These are phyloP conservation scores for Lepidotrigona ventralis DNA, from an alignment of 1,140 invertebrate genomes.

Conservation along the genomic window DNA sequence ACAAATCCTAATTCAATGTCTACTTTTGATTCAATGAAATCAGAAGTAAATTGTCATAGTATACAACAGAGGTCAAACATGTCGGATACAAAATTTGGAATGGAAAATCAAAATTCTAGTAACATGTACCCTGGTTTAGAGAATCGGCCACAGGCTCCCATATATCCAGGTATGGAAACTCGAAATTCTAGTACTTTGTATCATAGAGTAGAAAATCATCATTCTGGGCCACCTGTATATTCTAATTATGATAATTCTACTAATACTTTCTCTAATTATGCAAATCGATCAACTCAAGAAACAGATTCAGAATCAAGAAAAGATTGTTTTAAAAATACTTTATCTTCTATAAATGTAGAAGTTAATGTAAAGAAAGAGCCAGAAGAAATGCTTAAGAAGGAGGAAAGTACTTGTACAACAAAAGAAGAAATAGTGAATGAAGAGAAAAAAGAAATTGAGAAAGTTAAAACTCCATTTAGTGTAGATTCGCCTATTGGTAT, in stretches of 20 bases:
- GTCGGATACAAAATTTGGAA: constrained; percentile 55
- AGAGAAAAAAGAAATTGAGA: constrained; percentile 76
- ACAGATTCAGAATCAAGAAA: constrained; percentile 62
- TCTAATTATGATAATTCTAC: constrained; percentile 61
- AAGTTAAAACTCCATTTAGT: constrained; percentile 72
- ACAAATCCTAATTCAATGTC: constrained; percentile 49
- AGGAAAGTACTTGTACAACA: constrained; percentile 56
- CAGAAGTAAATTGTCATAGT: constrained; percentile 59
- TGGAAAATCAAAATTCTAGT: constrained; percentile 54
- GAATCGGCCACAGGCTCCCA: constrained; percentile 47
- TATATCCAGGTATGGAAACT: constrained; percentile 66
- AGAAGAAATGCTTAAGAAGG: constrained; percentile 65
- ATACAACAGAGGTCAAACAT: constrained; percentile 54
- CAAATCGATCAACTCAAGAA: constrained; percentile 44
- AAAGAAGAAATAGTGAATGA: constrained; percentile 78
- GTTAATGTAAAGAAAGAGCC: constrained; percentile 69
- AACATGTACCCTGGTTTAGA: constrained; percentile 58
- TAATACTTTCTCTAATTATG: constrained; percentile 46
- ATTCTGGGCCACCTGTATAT: constrained; percentile 53
- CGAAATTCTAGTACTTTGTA: constrained; percentile 57
- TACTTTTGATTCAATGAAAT: constrained; percentile 65
- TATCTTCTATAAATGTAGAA: constrained; percentile 39
- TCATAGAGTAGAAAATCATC: constrained; percentile 55
- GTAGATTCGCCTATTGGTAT: constrained; percentile 74
- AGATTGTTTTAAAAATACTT: constrained; percentile 52